phyloP scores from a whole-genome alignment of 2,113 vertebrate species.

The Callorhinus ursinus region DNA sequence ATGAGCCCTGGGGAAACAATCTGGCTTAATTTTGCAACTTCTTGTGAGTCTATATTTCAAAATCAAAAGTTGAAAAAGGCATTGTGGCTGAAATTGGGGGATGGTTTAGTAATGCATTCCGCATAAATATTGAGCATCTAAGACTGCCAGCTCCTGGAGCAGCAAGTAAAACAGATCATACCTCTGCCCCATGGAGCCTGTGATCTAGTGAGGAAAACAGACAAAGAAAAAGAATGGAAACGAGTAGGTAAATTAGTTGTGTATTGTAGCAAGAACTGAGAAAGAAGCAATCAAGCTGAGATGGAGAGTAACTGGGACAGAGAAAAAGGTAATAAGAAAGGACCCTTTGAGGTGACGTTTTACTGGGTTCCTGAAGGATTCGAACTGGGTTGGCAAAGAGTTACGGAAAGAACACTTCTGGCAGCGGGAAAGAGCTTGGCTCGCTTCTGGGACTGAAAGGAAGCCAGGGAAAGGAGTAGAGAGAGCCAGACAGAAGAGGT shows the following conservation, averaged over 20 bases:
- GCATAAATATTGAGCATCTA: not conserved
- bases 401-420: not conserved
- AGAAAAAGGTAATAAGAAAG: not conserved
- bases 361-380: not conserved
- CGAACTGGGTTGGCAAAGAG: not conserved
- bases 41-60: not conserved
- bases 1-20: not conserved
- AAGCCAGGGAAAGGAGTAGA: not conserved
- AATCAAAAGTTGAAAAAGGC: not conserved
- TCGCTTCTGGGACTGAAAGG: not conserved
- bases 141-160: not conserved
- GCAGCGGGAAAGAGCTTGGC: not conserved
- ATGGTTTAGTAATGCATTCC: not conserved
- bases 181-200: not conserved
- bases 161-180: not conserved
- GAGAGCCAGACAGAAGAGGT: not conserved
- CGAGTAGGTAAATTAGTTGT: too few relatives aligned
- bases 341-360: not conserved
- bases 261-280: not conserved
- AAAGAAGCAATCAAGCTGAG: not conserved
- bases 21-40: not conserved
- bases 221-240: not conserved
- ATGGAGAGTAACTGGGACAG: not conserved
- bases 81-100: not conserved
- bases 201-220: not conserved